Conservation (phyloP, 92 coral and sea anemone genomes). For the Palythoa caribaeorum region DNA sequence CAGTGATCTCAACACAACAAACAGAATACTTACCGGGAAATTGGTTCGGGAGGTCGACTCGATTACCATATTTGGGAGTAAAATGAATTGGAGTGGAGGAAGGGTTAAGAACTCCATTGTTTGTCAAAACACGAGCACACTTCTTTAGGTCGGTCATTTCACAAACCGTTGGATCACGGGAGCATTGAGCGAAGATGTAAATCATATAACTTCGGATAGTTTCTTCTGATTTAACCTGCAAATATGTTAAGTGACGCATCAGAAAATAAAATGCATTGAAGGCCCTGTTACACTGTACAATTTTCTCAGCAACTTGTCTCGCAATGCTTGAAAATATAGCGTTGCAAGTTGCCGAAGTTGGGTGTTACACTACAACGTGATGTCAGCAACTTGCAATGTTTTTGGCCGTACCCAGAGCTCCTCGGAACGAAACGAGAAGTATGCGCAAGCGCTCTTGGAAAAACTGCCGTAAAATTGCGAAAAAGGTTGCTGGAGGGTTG, state of each 20-base stretch:
- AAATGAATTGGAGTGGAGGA: slow-evolving; percentile 73
- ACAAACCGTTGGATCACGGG: slow-evolving; percentile 74
- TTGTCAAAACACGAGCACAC: slow-evolving; percentile 81
- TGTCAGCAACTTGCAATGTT: too few species aligned
- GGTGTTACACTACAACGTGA: too few species aligned
- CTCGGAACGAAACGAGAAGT: too few species aligned
- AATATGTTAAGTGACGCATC: not conserved
- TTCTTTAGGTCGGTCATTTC: slow-evolving; percentile 79
- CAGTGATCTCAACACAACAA: not conserved
- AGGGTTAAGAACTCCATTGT: slow-evolving; percentile 82
- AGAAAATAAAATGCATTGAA: not conserved
- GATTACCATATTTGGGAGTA: slow-evolving; percentile 81
- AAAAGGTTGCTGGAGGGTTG: too few species aligned
- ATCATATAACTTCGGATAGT: slow-evolving; percentile 76
- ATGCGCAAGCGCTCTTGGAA: too few species aligned
- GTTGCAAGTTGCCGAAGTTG: too few species aligned
- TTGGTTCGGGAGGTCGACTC: slow-evolving; percentile 64
- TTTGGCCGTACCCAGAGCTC: too few species aligned
- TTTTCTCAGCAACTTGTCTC: too few species aligned
- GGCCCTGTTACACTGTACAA: too few species aligned
- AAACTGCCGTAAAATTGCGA: too few species aligned
- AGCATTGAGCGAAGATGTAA: slow-evolving; percentile 78
- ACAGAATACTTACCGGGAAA: slow-evolving; percentile 75
- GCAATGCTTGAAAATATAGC: too few species aligned
- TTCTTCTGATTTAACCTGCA: slow-evolving; percentile 68